Conservation (phyloP, 53 echinoderm and acorn worm genomes). For the Patiria pectinifera region DNA sequence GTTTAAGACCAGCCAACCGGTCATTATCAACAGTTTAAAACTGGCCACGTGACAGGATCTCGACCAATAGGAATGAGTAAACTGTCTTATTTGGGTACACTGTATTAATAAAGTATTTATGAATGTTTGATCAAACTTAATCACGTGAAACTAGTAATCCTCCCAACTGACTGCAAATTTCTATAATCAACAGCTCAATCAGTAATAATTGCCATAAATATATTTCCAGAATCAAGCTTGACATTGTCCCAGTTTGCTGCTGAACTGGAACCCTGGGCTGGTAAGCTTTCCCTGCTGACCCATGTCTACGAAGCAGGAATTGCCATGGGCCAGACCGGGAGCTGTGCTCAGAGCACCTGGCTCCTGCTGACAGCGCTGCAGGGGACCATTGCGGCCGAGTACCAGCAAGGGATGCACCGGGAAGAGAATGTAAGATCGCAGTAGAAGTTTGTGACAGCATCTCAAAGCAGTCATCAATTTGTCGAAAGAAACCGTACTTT, state of each 20-base stretch:
- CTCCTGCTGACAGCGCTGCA: conserved; percentile 69
- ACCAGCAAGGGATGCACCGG: conserved; percentile 53
- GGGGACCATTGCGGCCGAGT: conserved; percentile 58
- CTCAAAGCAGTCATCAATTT: too few species aligned
- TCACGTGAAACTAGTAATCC: too few species aligned
- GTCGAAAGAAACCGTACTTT: too few species aligned
- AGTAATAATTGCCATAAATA: neutral
- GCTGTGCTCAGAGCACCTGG: conserved; percentile 56
- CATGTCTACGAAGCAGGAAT: conserved; percentile 55
- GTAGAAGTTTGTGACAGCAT: neutral
- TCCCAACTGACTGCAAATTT: too few species aligned
- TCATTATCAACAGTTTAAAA: too few species aligned
- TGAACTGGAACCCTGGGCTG: conserved; percentile 58
- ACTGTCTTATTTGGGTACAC: too few species aligned
- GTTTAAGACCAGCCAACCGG: too few species aligned
- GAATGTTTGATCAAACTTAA: too few species aligned
- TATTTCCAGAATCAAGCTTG: conserved; percentile 61
- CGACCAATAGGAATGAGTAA: too few species aligned
- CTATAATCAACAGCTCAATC: too few species aligned
- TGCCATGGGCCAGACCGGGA: conserved; percentile 4
- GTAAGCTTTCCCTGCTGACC: conserved; percentile 50
- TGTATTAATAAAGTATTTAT: too few species aligned
- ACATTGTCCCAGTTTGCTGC: conserved; percentile 69
- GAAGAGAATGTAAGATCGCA: conserved; percentile 42
- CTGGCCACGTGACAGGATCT: too few species aligned